These are phyloP conservation scores for Drosophila auraria DNA, from an alignment of 1,140 invertebrate species.

Conservation along the genomic window DNA sequence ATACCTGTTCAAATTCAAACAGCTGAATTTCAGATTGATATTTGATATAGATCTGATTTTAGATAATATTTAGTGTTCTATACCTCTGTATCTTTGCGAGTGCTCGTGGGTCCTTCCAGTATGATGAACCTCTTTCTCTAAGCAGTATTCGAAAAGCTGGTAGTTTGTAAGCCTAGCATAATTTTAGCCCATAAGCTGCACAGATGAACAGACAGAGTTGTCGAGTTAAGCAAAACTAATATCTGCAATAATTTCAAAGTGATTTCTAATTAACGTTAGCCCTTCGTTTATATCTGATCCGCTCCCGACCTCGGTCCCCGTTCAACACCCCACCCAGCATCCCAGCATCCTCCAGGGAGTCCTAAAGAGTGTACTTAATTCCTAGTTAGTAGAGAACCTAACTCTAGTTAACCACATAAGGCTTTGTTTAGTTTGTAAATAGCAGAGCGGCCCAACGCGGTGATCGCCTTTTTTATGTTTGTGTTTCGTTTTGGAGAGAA, in stretches of 20 bases:
- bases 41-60: constrained; percentile 21
- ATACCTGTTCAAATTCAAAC: not conserved
- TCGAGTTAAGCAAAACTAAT: constrained; percentile 57
- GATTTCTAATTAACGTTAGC: constrained; percentile 78
- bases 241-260: constrained; percentile 84
- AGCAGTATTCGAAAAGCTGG: constrained; percentile 85
- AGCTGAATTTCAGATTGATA: constrained; percentile 13
- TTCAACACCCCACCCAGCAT: constrained; percentile 25
- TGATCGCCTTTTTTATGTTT: constrained; percentile 66
- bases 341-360: constrained; percentile 40
- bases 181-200: constrained; percentile 70
- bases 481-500: constrained; percentile 64
- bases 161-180: constrained; percentile 80
- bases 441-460: constrained; percentile 52
- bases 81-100: constrained; percentile 1
- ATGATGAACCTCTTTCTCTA: constrained; percentile 85
- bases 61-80: not conserved
- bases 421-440: constrained; percentile 82
- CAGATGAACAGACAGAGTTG: constrained; percentile 49
- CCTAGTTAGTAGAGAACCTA: constrained; percentile 46
- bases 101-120: constrained; percentile 63
- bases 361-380: constrained; percentile 74
- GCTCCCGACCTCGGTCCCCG: constrained; percentile 18
- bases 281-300: constrained; percentile 63
- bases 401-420: constrained; percentile 64